Percentiles rank a stretch among this genome's conserved stretches.
These are phyloP conservation scores for Datnioides undecimradiatus DNA, from an alignment of 2,113 vertebrate genomes.

Conservation along the genomic window DNA sequence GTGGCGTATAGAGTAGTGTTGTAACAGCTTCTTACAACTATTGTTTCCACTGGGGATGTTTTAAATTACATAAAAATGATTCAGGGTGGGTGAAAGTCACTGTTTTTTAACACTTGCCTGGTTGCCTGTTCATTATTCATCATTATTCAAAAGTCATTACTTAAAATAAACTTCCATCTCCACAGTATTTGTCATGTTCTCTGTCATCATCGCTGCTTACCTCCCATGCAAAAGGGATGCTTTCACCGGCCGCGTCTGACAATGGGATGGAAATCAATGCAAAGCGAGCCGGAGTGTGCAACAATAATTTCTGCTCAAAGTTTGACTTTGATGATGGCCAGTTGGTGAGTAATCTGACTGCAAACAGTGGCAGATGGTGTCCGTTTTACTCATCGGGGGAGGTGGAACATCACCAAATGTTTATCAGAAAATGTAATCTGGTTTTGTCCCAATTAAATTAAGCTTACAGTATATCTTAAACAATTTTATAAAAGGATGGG, in stretches of 20 bases:
- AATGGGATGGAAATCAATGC: slow-evolving; percentile 29
- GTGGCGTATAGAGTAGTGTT: not conserved
- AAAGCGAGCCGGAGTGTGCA: slow-evolving; percentile 10
- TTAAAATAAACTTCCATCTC: not conserved
- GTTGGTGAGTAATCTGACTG: slow-evolving; percentile 41
- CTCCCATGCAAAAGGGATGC: not conserved
- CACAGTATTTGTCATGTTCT: not conserved
- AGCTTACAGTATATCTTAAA: not conserved
- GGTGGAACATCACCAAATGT: slow-evolving; percentile 28
- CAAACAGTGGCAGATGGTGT: slow-evolving; percentile 48
- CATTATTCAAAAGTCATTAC: not conserved
- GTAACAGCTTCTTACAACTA: not conserved
- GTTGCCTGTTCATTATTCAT: slow-evolving; percentile 22
- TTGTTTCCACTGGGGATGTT: not conserved
- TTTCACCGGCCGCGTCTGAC: not conserved
- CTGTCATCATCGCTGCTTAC: not conserved
- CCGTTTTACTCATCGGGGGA: slow-evolving; percentile 9
- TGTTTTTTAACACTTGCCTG: not conserved
- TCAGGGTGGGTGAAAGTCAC: not conserved
- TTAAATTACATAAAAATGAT: slow-evolving; percentile 11
- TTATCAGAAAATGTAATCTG: not conserved
- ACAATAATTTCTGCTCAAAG: not conserved
- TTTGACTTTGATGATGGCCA: slow-evolving; percentile 20
- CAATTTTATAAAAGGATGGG: not conserved
- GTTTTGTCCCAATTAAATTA: not conserved